phyloP scores from a whole-genome alignment of 2,113 vertebrate species.

The Forbesichthys agassizii region DNA sequence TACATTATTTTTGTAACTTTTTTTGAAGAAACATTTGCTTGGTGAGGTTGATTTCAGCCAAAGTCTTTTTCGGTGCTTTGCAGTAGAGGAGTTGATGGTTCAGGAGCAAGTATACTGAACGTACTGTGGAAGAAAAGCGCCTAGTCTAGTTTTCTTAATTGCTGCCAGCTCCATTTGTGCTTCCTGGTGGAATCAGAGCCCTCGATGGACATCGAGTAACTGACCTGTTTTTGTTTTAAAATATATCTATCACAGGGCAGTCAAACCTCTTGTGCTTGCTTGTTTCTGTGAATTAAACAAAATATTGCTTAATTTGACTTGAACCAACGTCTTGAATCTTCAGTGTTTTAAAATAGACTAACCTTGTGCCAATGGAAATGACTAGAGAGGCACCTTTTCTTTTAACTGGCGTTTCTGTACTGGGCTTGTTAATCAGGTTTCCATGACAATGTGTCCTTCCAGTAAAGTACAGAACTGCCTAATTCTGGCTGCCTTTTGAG shows the following conservation, averaged over 20 bases:
- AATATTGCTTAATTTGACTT: conserved; percentile 40
- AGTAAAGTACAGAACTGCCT: neutral
- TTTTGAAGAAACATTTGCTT: neutral
- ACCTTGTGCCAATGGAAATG: conserved; percentile 35
- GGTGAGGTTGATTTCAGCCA: neutral
- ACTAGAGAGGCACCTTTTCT: conserved; percentile 20
- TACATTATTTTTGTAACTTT: neutral
- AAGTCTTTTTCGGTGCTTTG: neutral
- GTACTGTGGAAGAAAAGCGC: conserved; percentile 32
- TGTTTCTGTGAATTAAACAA: conserved; percentile 21
- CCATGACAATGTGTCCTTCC: conserved; percentile 11
- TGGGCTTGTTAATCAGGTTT: conserved; percentile 30
- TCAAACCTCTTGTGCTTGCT: conserved; percentile 25
- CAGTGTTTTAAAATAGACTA: conserved; percentile 40
- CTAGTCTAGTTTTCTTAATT: neutral
- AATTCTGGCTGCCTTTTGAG: conserved; percentile 33
- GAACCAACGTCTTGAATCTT: conserved; percentile 50
- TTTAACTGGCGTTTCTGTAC: conserved; percentile 12
- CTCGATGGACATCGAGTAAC: conserved; percentile 51
- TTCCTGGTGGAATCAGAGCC: conserved; percentile 50
- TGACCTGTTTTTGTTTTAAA: conserved; percentile 7
- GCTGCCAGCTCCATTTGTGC: conserved; percentile 10
- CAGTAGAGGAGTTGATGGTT: neutral
- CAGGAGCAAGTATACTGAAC: neutral
- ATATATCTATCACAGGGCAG: conserved; percentile 16